Base-by-base conservation (phyloP, 2,797 vertebrate genomes). In the Platalea minor region DNA sequence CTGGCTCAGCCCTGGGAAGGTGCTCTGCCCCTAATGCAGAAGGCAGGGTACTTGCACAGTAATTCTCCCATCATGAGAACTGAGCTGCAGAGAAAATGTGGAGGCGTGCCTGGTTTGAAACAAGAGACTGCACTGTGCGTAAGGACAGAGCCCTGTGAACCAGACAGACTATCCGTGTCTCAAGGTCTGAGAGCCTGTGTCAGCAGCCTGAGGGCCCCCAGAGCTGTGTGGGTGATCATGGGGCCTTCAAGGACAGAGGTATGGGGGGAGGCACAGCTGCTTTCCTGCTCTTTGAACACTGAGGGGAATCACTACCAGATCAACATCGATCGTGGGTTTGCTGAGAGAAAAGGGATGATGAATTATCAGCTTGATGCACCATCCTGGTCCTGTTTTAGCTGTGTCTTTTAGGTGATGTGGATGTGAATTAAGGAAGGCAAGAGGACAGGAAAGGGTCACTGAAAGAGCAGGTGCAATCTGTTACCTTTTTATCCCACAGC, bases 281-380 rank as follows among this genome's bases (percentile, higher is more conserved):
- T 41, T 48, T 64, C 10, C 39, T 74, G 24, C 25, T 19, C 21
- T 46, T 43, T 56, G 31, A 45, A 16, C 3, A 3, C 18, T 7
- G 29, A 4, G 8, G 13, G 20, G 19, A 46, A 43, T 74, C 3
- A 0, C 35, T 85, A 23, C 23, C 20, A 53, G 23, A 37, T 43
- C 56, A 24, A 1, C 9, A 5, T 2, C 0, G 1, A 4, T 7
- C 35, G 31, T 64, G 53, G 13, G 13, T 37, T 75, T 51, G 14
- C 41, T 60, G 15, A 61, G 20, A 54, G 53, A 15, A 48, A 39
- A 75, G 4, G 28, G 7, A 15, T 53, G 31, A 4, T 28, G 17
- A 39, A 25, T 54, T 23, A 13, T 4, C 25, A 48, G 26, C 26
- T 29, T 31, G 46, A 39, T 51, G 45, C 4, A 26, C 14, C 7